Conservation (phyloP, 2,888 invertebrate genomes). For the Amphipyra berbera region DNA sequence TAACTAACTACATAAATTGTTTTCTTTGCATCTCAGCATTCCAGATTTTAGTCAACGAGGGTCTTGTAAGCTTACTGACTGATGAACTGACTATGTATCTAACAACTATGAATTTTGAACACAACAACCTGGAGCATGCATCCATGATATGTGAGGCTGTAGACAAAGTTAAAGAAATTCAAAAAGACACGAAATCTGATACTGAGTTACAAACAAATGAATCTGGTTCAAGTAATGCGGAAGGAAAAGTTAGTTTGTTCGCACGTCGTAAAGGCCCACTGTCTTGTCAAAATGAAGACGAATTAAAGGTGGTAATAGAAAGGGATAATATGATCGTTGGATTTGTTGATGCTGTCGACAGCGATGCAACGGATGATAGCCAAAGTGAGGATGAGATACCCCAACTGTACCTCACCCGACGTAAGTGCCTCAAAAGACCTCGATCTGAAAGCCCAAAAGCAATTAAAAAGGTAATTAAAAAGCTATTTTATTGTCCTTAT, state of each 20-base stretch:
- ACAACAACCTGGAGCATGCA: conserved; percentile 68
- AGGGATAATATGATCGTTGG: conserved; percentile 87
- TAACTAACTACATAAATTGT: too few relatives aligned
- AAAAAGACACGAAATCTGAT: conserved; percentile 33
- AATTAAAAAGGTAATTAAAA: conserved; percentile 72
- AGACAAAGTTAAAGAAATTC: conserved; percentile 53
- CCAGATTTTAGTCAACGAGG: conserved; percentile 85
- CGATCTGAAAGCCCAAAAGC: conserved; percentile 74
- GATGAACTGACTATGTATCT: conserved; percentile 81
- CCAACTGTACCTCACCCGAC: conserved; percentile 45
- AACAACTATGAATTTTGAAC: conserved; percentile 82
- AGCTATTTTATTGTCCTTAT: not conserved
- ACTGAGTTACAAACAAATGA: conserved; percentile 30
- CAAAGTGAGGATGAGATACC: conserved; percentile 74
- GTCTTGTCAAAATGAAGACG: conserved; percentile 74
- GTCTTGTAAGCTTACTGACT: conserved; percentile 80
- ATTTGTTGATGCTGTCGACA: conserved; percentile 81
- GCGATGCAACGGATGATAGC: conserved; percentile 81
- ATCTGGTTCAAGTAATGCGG: conserved; percentile 39
- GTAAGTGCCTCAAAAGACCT: conserved; percentile 74
- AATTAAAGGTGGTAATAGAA: conserved; percentile 83
- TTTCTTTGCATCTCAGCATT: conserved; percentile 69
- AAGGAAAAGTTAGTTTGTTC: conserved; percentile 67
- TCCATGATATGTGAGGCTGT: conserved; percentile 57
- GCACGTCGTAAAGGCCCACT: conserved; percentile 72